Percentiles rank a stretch among this genome's conserved stretches.
phyloP scores from a whole-genome alignment of 2,888 invertebrate species.

The Cotesia congregata region DNA sequence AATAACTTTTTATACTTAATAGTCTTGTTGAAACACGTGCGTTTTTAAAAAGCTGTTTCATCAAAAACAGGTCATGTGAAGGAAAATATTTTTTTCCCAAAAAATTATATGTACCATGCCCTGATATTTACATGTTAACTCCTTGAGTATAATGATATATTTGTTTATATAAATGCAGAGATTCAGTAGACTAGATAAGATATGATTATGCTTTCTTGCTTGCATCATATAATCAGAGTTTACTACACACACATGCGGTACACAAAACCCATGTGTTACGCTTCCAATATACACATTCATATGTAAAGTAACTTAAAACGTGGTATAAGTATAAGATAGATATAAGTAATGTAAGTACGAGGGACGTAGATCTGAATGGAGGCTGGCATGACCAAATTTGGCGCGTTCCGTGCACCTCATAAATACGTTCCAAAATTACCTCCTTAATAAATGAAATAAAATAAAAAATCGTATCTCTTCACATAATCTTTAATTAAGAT shows the following conservation, averaged over 20 bases:
- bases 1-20: too few species aligned
- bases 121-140: too few species aligned
- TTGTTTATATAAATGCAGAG: not conserved
- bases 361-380: slow-evolving; percentile 53
- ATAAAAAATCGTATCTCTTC: slow-evolving; percentile 18
- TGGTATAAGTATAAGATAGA: slow-evolving; percentile 40
- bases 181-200: not conserved
- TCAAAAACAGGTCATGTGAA: too few species aligned
- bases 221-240: not conserved
- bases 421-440: slow-evolving; percentile 14
- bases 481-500: too few species aligned
- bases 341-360: slow-evolving; percentile 14
- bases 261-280: not conserved
- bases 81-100: too few species aligned
- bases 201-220: not conserved
- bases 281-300: not conserved
- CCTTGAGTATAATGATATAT: not conserved
- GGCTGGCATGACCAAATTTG: slow-evolving; percentile 64
- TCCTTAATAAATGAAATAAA: not conserved
- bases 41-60: too few species aligned
- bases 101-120: too few species aligned
- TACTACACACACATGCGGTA: not conserved
- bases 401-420: slow-evolving; percentile 52
- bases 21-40: too few species aligned
- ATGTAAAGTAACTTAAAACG: slow-evolving; percentile 31